phyloP scores from a whole-genome alignment of 2,113 vertebrate species.

The Lepisosteus osseus region DNA sequence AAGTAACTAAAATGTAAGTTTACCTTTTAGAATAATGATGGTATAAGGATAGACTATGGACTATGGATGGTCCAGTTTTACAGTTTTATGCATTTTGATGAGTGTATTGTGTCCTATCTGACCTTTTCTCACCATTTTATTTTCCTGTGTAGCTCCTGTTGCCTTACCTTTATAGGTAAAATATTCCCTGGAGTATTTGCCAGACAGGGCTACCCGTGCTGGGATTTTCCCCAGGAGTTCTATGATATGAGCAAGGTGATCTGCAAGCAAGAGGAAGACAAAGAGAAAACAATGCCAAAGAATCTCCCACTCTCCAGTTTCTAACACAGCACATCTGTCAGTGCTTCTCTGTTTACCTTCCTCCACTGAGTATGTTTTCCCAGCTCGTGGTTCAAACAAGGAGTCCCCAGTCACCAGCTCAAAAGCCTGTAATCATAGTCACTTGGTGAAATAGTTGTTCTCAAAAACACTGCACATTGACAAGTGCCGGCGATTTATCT shows the following conservation, averaged over 20 bases:
- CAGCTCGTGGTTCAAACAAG: conserved; percentile 75
- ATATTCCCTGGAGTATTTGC: conserved; percentile 71
- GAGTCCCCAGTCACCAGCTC: conserved; percentile 75
- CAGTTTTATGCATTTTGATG: too few species aligned
- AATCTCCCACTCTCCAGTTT: conserved; percentile 2
- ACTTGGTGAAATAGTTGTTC: too few species aligned
- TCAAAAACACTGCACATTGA: too few species aligned
- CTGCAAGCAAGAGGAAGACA: conserved; percentile 45
- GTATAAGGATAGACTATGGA: too few species aligned
- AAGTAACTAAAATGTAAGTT: too few species aligned
- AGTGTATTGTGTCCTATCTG: too few species aligned
- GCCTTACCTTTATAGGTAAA: conserved; percentile 73
- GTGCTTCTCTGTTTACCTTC: conserved; percentile 63
- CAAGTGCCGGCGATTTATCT: too few species aligned
- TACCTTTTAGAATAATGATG: too few species aligned
- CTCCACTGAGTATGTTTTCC: conserved; percentile 70
- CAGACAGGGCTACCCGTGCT: conserved; percentile 60
- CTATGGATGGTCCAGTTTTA: too few species aligned
- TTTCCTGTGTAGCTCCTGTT: not conserved
- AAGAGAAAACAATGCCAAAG: not conserved
- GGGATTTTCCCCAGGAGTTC: conserved; percentile 80
- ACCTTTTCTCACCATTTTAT: too few species aligned
- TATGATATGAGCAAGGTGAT: conserved; percentile 77
- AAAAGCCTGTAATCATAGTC: conserved; percentile 63
- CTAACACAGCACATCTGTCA: not conserved